Evolutionary conservation across 92 coral and sea anemone species (phyloP).

Genomic region (Parazoanthus swiftii): DNA sequence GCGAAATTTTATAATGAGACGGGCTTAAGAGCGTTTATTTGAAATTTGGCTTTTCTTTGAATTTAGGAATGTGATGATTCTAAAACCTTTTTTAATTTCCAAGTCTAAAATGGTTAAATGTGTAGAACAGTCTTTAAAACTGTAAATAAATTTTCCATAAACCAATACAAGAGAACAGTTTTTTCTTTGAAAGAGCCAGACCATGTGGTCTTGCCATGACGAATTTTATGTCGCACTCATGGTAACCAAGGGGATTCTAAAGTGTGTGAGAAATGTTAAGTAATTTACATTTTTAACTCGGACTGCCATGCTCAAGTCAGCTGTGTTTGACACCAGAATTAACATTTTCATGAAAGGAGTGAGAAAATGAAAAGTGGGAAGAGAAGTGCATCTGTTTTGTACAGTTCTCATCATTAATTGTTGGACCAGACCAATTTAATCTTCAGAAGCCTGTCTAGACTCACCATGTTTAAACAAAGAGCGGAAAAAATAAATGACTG

Average conservation of each 20-base stretch:
- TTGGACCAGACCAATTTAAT: too few species aligned
- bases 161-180: neutral
- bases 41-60: neutral
- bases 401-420: neutral
- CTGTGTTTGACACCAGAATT: neutral
- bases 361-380: neutral
- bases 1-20: neutral
- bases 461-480: too few species aligned
- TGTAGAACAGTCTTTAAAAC: neutral
- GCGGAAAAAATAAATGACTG: too few species aligned
- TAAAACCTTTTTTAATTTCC: too few species aligned
- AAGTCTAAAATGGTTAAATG: neutral
- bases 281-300: constrained; percentile 1
- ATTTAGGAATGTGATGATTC: neutral
- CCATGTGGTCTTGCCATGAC: neutral
- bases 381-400: neutral
- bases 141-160: neutral
- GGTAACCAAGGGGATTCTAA: constrained; percentile 1
- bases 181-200: neutral
- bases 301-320: neutral
- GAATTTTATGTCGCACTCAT: neutral
- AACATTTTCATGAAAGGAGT: neutral
- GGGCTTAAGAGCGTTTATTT: neutral
- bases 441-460: too few species aligned
- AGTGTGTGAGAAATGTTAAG: neutral